Evolutionary conservation across 2,888 invertebrate genomes (phyloP), one percentile per base, ranked within the genome.

Genomic region (Drosophila parthenogenetica): DNA sequence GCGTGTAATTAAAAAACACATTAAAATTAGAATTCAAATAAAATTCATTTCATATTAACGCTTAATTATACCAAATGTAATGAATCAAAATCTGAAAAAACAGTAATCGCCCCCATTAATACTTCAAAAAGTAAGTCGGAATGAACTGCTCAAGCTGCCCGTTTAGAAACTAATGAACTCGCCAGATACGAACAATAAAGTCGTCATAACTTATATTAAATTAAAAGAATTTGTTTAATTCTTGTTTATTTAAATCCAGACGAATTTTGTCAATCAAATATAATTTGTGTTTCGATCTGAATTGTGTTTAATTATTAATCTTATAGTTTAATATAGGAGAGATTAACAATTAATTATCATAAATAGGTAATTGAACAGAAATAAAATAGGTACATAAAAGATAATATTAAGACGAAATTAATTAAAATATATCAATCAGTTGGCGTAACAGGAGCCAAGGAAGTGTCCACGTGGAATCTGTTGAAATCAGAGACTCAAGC

Each of bases 11-110:
- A 14, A 14, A 29, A 13, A 29, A 16, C 45, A 29, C 54, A 35
- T 22, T 40, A 22, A 32, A 55, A 64, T 51, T 45, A 14, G 43
- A 53, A 54, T 53, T 48, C 42, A 60, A 53, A 69, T 61, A 17
- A 45, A 58, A 60, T 57, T 55, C 65, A 51, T 37, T 57, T 45
- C 3, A 16, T 25, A 51, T 40, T 25, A 16, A 14, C 7, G 16
- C n/a, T 16, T 46, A 14, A 39, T 39, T 39, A 39, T 14, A 39
- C 14, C n/a, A 3, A 37, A 37, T 5, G n/a, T 37, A 37, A 37
- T 37, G 13, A 13, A n/a, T 37, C 29, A 37, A 13, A 37, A 37
- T 11, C 13, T 37, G n/a, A 37, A 37, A 37, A 37, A 37, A 37
- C 8, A 37, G n/a, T 37, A 37, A 37, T 3, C 11, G 29, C 2